Evolutionary conservation across 2,113 vertebrate genomes (phyloP).

Genomic region (Crocuta crocuta): DNA sequence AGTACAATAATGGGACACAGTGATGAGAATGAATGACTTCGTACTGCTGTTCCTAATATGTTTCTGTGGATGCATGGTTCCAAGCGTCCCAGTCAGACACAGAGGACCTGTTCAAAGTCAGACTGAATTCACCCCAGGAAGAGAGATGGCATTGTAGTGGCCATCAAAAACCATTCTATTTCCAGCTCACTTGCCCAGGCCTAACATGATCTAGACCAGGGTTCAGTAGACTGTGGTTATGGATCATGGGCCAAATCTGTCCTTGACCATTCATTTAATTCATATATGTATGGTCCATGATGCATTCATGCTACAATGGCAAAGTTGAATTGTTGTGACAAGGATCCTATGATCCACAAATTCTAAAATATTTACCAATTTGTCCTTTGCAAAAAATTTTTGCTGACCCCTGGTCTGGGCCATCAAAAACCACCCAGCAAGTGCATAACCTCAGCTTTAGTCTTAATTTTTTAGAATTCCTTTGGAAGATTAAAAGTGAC

Average conservation of each 20-base stretch:
- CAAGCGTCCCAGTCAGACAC: too few species aligned
- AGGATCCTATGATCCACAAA: background rate
- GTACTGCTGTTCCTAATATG: background rate
- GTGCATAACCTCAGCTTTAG: background rate
- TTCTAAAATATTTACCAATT: background rate
- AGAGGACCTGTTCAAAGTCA: background rate
- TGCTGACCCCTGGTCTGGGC: background rate
- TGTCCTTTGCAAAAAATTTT: background rate
- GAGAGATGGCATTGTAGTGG: background rate
- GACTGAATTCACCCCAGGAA: background rate
- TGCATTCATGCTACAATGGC: background rate
- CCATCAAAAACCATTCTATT: background rate
- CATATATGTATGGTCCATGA: background rate
- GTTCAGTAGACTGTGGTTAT: background rate
- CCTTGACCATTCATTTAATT: background rate
- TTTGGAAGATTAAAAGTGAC: too few species aligned
- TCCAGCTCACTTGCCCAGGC: background rate
- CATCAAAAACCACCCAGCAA: background rate
- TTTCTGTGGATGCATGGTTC: background rate
- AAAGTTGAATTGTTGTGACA: background rate
- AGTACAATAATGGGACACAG: background rate
- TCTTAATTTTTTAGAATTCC: conserved; percentile 1
- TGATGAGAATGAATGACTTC: background rate
- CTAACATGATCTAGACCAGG: background rate
- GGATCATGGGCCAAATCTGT: background rate